These are phyloP conservation scores for Steromphala cineraria DNA, from an alignment of 2,888 invertebrate species.

Conservation along the genomic window DNA sequence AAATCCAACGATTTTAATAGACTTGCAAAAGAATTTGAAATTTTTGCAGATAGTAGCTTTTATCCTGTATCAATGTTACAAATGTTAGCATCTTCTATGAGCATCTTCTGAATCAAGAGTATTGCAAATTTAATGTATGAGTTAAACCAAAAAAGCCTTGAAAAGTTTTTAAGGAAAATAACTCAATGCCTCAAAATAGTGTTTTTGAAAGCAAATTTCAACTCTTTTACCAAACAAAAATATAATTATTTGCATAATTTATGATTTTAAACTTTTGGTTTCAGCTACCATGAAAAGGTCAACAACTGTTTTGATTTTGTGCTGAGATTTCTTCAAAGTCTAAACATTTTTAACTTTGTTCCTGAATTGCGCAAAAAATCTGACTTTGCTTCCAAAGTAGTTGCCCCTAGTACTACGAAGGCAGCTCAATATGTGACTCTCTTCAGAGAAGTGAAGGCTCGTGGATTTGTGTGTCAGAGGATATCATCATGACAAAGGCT, in stretches of 20 bases:
- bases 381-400: slow-evolving; percentile 36
- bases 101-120: too few species aligned
- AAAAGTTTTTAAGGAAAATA: too few species aligned
- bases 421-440: slow-evolving; percentile 43
- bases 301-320: slow-evolving; percentile 49
- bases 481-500: not conserved
- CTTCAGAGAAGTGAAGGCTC: slow-evolving; percentile 32
- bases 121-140: too few species aligned
- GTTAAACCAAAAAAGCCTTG: too few species aligned
- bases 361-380: slow-evolving; percentile 32
- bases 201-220: too few species aligned
- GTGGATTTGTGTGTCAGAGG: slow-evolving; percentile 30
- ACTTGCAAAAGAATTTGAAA: too few species aligned
- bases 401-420: slow-evolving; percentile 37
- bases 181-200: too few species aligned
- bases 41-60: too few species aligned
- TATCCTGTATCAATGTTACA: too few species aligned
- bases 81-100: too few species aligned
- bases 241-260: not conserved
- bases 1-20: too few species aligned
- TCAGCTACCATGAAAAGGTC: slow-evolving; percentile 1
- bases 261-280: not conserved
- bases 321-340: slow-evolving; percentile 30
- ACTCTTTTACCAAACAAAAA: too few species aligned
- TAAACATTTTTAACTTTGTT: slow-evolving; percentile 29